Conservation (phyloP, 2,888 invertebrate species). For the Dorcus hopei region DNA sequence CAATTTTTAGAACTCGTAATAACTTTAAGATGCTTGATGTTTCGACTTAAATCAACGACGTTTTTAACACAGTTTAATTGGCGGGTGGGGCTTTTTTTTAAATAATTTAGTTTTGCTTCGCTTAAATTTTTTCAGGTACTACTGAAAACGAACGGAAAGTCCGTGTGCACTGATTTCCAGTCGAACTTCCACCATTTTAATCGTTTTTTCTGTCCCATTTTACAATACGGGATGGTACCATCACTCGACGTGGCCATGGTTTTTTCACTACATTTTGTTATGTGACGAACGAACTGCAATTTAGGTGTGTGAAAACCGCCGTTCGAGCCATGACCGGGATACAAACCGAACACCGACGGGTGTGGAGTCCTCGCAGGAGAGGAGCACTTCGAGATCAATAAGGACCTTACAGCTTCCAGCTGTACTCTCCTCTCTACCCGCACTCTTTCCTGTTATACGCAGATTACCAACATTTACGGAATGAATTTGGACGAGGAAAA, state of each 20-base stretch:
- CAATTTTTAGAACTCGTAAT: conserved; percentile 6
- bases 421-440: conserved; percentile 8
- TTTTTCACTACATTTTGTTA: conserved; percentile 4
- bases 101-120: neutral
- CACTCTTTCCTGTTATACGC: neutral
- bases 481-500: neutral
- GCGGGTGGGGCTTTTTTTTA: conserved; percentile 3
- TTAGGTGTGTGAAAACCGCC: conserved; percentile 24
- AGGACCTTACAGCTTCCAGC: conserved; percentile 45
- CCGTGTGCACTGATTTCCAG: conserved; percentile 39
- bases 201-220: conserved; percentile 42
- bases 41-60: conserved; percentile 15
- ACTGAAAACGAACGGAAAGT: conserved; percentile 35
- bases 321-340: conserved; percentile 29
- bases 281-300: conserved; percentile 13
- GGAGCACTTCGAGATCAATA: conserved; percentile 44
- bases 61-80: conserved; percentile 9
- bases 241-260: conserved; percentile 36
- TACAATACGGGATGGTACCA: conserved; percentile 31
- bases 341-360: conserved; percentile 34
- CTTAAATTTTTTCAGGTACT: conserved; percentile 36
- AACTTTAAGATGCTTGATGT: neutral
- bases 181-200: conserved; percentile 45
- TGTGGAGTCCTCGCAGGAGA: conserved; percentile 37
- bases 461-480: conserved; percentile 1